Evolutionary conservation across 2,113 vertebrate genomes (phyloP).

Genomic region (Eurystomus gularis): DNA sequence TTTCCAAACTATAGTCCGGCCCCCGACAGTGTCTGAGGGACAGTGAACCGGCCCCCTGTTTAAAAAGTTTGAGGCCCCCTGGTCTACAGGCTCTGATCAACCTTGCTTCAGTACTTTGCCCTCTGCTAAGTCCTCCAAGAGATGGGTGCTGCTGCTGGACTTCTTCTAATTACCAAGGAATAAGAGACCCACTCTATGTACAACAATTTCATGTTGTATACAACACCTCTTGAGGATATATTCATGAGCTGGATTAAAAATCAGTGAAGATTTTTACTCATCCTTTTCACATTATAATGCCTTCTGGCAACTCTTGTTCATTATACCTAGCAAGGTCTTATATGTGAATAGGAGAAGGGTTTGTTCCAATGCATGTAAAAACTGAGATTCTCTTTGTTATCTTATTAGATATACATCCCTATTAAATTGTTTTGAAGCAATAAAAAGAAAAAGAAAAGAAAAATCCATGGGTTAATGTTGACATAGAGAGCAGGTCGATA

Average conservation of each 20-base stretch:
- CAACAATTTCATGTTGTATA: background rate
- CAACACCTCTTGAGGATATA: background rate
- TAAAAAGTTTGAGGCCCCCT: no score
- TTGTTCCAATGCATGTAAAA: background rate
- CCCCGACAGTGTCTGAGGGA: no score
- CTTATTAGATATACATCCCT: background rate
- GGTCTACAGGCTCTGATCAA: background rate
- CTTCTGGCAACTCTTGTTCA: background rate
- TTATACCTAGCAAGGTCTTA: background rate
- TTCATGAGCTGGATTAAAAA: background rate
- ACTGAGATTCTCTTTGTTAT: background rate
- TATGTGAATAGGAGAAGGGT: background rate
- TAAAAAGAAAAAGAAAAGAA: background rate
- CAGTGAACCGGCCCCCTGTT: no score
- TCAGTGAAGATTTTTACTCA: background rate
- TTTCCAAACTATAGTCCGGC: no score
- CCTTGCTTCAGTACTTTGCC: background rate
- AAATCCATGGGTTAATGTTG: background rate
- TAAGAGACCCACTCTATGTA: background rate
- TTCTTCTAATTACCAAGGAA: background rate
- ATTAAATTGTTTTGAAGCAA: background rate
- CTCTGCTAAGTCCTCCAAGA: background rate
- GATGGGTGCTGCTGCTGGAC: background rate
- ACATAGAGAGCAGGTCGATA: background rate
- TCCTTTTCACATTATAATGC: background rate